Conservation (phyloP, 2,888 invertebrate species). For the Girardia tigrina region DNA sequence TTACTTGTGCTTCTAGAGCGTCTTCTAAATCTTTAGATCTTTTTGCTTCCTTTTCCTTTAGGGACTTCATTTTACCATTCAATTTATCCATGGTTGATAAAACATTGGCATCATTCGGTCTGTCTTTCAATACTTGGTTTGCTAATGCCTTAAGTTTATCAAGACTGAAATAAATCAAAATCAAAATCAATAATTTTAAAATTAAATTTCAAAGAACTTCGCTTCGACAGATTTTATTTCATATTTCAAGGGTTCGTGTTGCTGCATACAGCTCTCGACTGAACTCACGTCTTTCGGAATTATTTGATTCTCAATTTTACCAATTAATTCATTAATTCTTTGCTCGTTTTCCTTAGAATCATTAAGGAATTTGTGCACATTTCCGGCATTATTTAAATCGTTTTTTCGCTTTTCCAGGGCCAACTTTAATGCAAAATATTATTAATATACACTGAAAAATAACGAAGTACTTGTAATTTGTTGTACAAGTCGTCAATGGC, state of each 20-base stretch:
- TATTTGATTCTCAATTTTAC: constrained; percentile 58
- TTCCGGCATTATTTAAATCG: constrained; percentile 27
- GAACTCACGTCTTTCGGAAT: constrained; percentile 61
- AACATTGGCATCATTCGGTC: constrained; percentile 64
- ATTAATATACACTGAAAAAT: not conserved
- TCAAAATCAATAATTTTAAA: not conserved
- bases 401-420: constrained; percentile 13
- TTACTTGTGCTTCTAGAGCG: constrained; percentile 70
- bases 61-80: constrained; percentile 67
- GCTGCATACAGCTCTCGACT: constrained; percentile 73
- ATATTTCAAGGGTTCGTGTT: constrained; percentile 74
- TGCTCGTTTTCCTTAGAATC: constrained; percentile 71
- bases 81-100: constrained; percentile 56
- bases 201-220: constrained; percentile 64
- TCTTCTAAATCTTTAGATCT: constrained; percentile 83
- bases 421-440: not conserved
- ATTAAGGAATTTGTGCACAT: not conserved
- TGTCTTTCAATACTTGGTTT: constrained; percentile 55
- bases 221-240: constrained; percentile 78
- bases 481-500: constrained; percentile 77
- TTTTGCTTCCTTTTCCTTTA: constrained; percentile 76
- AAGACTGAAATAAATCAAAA: constrained; percentile 40
- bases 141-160: constrained; percentile 51
- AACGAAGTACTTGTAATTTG: constrained; percentile 56
- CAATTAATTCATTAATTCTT: constrained; percentile 64